Evolutionary conservation across 2,888 invertebrate species (phyloP).

Genomic region (Mythimna pallens): DNA sequence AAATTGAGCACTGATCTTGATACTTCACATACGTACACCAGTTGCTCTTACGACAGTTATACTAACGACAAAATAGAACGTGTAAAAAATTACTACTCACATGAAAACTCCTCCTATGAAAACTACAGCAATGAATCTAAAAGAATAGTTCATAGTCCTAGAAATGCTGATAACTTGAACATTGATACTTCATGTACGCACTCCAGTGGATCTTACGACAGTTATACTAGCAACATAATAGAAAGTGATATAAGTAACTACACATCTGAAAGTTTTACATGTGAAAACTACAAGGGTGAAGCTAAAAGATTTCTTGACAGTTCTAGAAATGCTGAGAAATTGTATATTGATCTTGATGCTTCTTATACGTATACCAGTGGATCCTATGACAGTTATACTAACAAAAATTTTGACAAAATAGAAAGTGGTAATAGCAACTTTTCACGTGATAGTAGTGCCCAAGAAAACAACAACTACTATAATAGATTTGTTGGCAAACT

Average conservation of each 20-base stretch:
- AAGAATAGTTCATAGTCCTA: not conserved
- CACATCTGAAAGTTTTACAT: not conserved
- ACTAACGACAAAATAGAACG: slow-evolving; percentile 18
- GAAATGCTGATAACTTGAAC: slow-evolving; percentile 13
- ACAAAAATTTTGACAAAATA: not conserved
- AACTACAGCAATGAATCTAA: not conserved
- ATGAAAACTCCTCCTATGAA: not conserved
- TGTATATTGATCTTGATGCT: not conserved
- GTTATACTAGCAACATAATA: not conserved
- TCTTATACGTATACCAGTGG: not conserved
- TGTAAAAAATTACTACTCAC: slow-evolving; percentile 4
- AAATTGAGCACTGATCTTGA: slow-evolving; percentile 23
- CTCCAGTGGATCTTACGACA: slow-evolving; percentile 13
- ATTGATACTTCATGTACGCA: slow-evolving; percentile 20
- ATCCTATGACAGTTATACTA: not conserved
- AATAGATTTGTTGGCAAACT: not conserved
- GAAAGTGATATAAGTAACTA: not conserved
- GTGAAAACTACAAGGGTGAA: not conserved
- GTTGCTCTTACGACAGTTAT: slow-evolving; percentile 14
- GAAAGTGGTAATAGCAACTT: not conserved
- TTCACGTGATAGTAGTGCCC: not conserved
- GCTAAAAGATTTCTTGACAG: not conserved
- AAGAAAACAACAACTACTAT: not conserved
- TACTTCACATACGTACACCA: slow-evolving; percentile 18
- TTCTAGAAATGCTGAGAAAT: not conserved